Percentiles rank a stretch among this genome's conserved stretches.
Evolutionary conservation across 1,140 invertebrate genomes (phyloP).

Genomic region (Zaprionus africanus): DNA sequence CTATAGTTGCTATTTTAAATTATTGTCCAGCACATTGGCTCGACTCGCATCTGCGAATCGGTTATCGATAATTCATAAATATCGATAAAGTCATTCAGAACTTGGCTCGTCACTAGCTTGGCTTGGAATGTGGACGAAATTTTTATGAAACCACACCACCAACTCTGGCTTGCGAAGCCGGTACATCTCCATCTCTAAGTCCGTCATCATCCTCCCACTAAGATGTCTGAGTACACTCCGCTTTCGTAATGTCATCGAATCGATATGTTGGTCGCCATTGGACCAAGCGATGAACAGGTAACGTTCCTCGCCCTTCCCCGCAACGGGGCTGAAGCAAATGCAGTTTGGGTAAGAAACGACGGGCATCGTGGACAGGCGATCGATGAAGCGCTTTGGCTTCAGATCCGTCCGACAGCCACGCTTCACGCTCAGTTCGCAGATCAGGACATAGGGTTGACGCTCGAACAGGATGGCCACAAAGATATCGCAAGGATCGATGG

Average conservation of each 20-base stretch:
- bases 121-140: too few relatives aligned
- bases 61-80: too few relatives aligned
- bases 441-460: constrained; percentile 34
- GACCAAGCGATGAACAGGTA: not conserved
- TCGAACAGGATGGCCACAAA: constrained; percentile 47
- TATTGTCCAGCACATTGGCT: too few relatives aligned
- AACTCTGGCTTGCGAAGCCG: too few relatives aligned
- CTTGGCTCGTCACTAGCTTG: too few relatives aligned
- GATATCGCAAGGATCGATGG: constrained; percentile 34
- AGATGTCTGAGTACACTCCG: too few relatives aligned
- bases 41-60: too few relatives aligned
- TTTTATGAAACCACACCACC: too few relatives aligned
- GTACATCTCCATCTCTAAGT: too few relatives aligned
- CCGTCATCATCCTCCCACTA: too few relatives aligned
- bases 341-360: constrained; percentile 20
- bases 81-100: too few relatives aligned
- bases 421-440: not conserved
- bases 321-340: not conserved
- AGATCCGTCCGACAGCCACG: not conserved
- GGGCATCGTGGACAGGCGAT: not conserved
- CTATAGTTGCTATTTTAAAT: too few relatives aligned
- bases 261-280: not conserved
- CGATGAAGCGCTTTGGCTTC: constrained; percentile 18
- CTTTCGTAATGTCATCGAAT: not conserved
- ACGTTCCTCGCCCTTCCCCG: not conserved